These are phyloP conservation scores for Aphaenogaster rudis DNA, from an alignment of 1,140 invertebrate genomes.

Conservation along the genomic window DNA sequence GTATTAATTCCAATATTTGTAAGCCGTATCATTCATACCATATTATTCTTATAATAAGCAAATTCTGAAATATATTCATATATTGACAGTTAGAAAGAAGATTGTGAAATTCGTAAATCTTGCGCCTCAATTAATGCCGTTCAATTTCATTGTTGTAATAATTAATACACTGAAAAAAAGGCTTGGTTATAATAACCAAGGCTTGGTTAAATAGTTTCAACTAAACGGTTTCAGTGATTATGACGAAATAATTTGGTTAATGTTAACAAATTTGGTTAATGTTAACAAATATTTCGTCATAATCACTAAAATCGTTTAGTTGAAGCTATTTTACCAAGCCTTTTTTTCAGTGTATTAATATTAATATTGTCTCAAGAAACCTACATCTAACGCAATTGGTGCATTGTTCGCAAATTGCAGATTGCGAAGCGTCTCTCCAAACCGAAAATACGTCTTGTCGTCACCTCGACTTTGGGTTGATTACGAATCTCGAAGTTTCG, in stretches of 20 bases:
- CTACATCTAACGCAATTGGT: slow-evolving; percentile 15
- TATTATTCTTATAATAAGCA: background rate
- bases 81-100: background rate
- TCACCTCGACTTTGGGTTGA: background rate
- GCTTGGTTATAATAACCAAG: too few relatives aligned
- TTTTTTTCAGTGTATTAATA: background rate
- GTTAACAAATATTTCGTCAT: too few relatives aligned
- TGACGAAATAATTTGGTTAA: too few relatives aligned
- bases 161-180: background rate
- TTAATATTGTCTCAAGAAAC: slow-evolving; percentile 20
- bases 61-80: background rate
- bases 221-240: too few relatives aligned
- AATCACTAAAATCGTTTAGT: too few relatives aligned
- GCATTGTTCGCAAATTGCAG: background rate
- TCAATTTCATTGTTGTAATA: slow-evolving; percentile 11
- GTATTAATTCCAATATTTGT: background rate
- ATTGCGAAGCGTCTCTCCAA: slow-evolving; percentile 19
- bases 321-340: too few relatives aligned
- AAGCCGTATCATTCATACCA: background rate
- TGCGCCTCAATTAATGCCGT: background rate
- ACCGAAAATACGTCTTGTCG: background rate
- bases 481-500: slow-evolving; percentile 23
- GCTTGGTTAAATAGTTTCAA: too few relatives aligned
- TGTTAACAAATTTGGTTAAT: too few relatives aligned
- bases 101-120: background rate